Base-by-base conservation (phyloP, 92 coral and sea anemone species). In the Meandrina meandrites region DNA sequence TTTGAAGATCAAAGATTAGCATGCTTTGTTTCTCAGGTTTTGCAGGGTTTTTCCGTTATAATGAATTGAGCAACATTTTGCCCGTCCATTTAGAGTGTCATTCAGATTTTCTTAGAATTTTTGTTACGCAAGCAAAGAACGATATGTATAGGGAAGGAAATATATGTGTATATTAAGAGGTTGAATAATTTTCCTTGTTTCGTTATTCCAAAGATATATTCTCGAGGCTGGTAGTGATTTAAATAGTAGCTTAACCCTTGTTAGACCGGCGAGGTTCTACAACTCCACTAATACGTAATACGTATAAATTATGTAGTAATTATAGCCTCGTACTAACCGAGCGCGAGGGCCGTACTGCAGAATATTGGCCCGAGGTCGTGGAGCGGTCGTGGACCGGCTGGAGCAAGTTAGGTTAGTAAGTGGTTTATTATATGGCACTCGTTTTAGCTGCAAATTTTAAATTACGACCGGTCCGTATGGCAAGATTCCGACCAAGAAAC, bases 131-230 rank as follows among this genome's bases (percentile, higher is more conserved):
- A 1, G 56, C 81, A 0, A 88, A 88, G 54, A 88, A 76, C 77
- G 91, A 90, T 34, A 37, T 86, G 62, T 90, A 86, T 34, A 81
- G 90, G 53, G 93, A 90, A 72, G 93, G 93, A 21, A 90, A 86
- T 34, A 51, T n/a, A 75, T 47, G 90, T 90, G 0, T 82, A 87
- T 31, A 73, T 87, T 13, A 87, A 75, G 54, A 78, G 86, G 34
- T 48, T 83, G 31, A 58, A 79, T n/a, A 54, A 56, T 51, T 70
- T 87, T 89, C 51, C 91, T 86, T 22, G 91, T 91, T 1, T 51
- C 78, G 14, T 50, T 90, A 66, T 24, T 90, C 51, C 75, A 83
- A 82, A 76, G 90, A 68, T 90, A 87, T 76, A 40, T 90, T 37
- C 40, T 15, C 4, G 15, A 40, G 22, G 90, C 79, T 34, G 72